These are phyloP conservation scores for Latrodectus geometricus DNA, from an alignment of 1,140 invertebrate genomes.

Conservation along the genomic window DNA sequence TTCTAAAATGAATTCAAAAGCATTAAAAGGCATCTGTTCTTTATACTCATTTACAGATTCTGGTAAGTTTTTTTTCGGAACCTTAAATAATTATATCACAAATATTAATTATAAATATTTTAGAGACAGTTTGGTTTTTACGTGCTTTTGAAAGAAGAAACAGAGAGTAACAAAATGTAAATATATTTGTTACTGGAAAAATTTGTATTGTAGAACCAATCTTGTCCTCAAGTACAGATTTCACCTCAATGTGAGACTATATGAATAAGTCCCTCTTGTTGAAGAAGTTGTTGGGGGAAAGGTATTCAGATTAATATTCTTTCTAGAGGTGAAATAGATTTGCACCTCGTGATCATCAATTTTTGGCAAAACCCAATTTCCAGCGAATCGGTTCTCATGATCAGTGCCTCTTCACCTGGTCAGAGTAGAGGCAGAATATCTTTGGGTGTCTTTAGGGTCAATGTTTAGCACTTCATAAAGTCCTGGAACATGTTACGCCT, in stretches of 20 bases:
- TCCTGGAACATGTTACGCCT: slow-evolving; percentile 35
- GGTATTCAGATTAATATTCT: not conserved
- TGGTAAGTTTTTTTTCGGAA: too few relatives aligned
- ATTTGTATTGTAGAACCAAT: too few relatives aligned
- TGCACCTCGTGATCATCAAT: slow-evolving; percentile 8
- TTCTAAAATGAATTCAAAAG: too few relatives aligned
- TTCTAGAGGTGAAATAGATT: slow-evolving; percentile 15
- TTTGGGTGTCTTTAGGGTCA: slow-evolving; percentile 19
- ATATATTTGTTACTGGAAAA: too few relatives aligned
- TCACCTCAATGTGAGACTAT: not conserved
- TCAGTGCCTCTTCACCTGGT: not conserved
- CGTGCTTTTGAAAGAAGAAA: too few relatives aligned
- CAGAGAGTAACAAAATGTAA: too few relatives aligned
- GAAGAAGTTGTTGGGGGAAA: not conserved
- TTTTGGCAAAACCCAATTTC: slow-evolving; percentile 30
- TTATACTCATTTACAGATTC: too few relatives aligned
- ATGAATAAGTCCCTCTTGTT: not conserved
- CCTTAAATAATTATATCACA: too few relatives aligned
- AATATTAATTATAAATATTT: too few relatives aligned
- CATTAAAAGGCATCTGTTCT: too few relatives aligned
- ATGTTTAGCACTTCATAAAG: slow-evolving; percentile 34
- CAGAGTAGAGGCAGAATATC: not conserved
- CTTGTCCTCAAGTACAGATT: not conserved
- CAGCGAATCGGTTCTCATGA: not conserved
- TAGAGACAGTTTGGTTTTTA: too few relatives aligned